Base-by-base conservation (phyloP, 1,140 invertebrate species). In the Panulirus ornatus region DNA sequence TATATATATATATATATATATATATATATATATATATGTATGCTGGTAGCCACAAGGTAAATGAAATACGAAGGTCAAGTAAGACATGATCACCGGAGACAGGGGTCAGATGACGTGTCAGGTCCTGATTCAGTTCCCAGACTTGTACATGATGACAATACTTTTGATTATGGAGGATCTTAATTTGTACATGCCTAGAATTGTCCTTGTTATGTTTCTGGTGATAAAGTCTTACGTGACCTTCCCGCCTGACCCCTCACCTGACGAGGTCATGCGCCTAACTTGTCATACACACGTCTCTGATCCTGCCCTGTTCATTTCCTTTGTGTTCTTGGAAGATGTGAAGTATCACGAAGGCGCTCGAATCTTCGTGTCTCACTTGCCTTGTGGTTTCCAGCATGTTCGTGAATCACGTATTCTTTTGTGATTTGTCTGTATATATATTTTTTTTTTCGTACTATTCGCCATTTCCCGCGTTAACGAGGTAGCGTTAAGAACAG, bases 1-100 rank as follows among this genome's bases (percentile, higher is more conserved):
- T 76, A 81, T 22, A 81, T 22, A 16, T 44, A 73, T 75, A 81
- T 16, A 44, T 75, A 44, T 34, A 81, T 22, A 42, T 75, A 42
- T 34, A 44, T 75, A 36, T 34, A 11, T 34, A 11, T 9, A 34
- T 16, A 9, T 8, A n/a, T n/a, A n/a, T n/a, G n/a, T n/a, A n/a
- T n/a, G n/a, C n/a, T n/a, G n/a, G n/a, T n/a, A n/a, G n/a, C n/a
- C n/a, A n/a, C n/a, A n/a, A n/a, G n/a, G n/a, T n/a, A n/a, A n/a
- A n/a, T n/a, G n/a, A n/a, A n/a, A n/a, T n/a, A n/a, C n/a, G n/a
- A n/a, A n/a, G n/a, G n/a, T n/a, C n/a, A n/a, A n/a, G n/a, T n/a
- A n/a, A n/a, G n/a, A n/a, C n/a, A n/a, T n/a, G n/a, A n/a, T n/a
- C n/a, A n/a, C n/a, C n/a, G n/a, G n/a, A n/a, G 9, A 34, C 9